Conservation (phyloP, 2,797 vertebrate genomes). For the Crax fasciolata region DNA sequence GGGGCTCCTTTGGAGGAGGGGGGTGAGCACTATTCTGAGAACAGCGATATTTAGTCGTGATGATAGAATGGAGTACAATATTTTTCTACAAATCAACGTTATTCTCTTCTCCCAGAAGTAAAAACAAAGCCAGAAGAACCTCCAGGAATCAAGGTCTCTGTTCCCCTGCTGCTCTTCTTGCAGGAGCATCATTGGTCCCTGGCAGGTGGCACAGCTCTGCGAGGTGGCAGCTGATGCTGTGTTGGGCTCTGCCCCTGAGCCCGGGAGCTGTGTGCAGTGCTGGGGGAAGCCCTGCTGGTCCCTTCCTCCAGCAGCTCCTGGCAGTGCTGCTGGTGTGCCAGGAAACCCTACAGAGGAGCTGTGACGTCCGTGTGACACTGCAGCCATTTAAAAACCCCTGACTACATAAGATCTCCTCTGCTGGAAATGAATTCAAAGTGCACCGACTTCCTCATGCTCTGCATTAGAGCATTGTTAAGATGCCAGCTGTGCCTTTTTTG, state of each 20-base stretch:
- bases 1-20: constrained; percentile 20
- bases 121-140: not conserved
- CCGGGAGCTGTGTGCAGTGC: not conserved
- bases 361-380: not conserved
- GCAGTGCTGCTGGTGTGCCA: not conserved
- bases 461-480: fast-evolving
- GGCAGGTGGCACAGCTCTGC: not conserved
- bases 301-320: not conserved
- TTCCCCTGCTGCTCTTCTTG: not conserved
- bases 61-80: not conserved
- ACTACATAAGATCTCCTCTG: not conserved
- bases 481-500: not conserved
- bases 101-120: not conserved
- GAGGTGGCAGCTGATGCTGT: not conserved
- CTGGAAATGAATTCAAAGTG: not conserved
- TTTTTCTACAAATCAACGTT: not conserved
- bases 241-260: not conserved
- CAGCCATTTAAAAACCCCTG: not conserved
- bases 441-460: not conserved
- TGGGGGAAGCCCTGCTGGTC: not conserved
- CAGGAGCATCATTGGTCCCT: too few relatives aligned
- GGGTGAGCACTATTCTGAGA: not conserved
- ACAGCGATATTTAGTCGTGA: not conserved
- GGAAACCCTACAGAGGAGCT: not conserved
- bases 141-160: not conserved